Base-by-base conservation (phyloP, 2,113 vertebrate genomes). In the Castor canadensis region DNA sequence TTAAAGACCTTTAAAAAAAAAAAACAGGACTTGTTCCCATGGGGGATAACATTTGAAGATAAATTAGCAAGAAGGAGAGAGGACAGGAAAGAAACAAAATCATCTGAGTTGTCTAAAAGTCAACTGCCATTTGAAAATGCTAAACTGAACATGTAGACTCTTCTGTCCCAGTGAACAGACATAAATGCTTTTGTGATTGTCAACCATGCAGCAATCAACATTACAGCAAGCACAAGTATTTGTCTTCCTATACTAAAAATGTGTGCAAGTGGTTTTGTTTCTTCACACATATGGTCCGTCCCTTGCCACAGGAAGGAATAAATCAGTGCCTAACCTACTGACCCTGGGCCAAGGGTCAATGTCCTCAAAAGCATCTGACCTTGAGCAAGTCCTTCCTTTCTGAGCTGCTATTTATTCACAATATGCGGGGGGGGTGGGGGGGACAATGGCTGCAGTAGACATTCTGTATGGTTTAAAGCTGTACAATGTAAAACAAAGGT, bases 1-100 rank as follows among this genome's bases (percentile, higher is more conserved):
- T 98, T 98, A 98, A 98, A 98, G 94, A 58, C 97, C 95, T 97
- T 91, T 66, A 3, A 15, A 93, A 92, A 86, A 95, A 56, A 91
- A 85, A 88, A 95, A 60, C 9, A 26, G 60, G 26, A 96, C 82
- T 96, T 94, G 35, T 47, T 96, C 86, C 94, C 97, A 89, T 47
- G 72, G 89, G 81, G 89, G 72, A 67, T 60, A 95, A 96, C 84
- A n/a, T 40, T 64, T 79, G 82, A 94, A 71, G 72, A 79, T 58
- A 95, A 94, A 95, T 89, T 58, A 69, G 69, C 60, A 52, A 94
- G 54, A 32, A 43, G n/a, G 67, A 67, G 43, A 49, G n/a, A 84
- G 66, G 6, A 28, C 47, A 71, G 35, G 71, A 76, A 88, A 80
- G 91, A 67, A 87, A 62, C 16, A 58, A 79, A 87, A 58, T 12